Evolutionary conservation across 2,797 vertebrate species (phyloP).

Genomic region (Lagocephalus sceleratus): DNA sequence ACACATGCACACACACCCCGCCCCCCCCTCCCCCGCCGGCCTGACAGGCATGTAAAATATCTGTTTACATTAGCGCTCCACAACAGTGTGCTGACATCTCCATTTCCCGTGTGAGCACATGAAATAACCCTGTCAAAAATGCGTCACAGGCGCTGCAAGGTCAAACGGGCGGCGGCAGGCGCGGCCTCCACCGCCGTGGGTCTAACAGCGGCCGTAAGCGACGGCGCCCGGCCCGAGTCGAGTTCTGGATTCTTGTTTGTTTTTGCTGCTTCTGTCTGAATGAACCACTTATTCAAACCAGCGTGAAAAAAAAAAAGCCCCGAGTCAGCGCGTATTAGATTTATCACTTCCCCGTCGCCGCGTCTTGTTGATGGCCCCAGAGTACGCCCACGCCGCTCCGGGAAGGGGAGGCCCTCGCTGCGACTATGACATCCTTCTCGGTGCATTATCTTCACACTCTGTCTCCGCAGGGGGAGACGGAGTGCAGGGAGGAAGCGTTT

Average conservation of each 20-base stretch:
- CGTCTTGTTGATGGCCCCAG: conserved; percentile 76
- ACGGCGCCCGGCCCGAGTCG: conserved; percentile 15
- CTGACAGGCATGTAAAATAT: conserved; percentile 75
- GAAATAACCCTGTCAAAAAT: conserved; percentile 73
- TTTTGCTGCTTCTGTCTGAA: conserved; percentile 19
- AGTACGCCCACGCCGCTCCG: conserved; percentile 63
- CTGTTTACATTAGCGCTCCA: conserved; percentile 71
- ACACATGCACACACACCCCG: not conserved
- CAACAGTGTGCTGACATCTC: conserved; percentile 66
- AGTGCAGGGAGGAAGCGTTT: conserved; percentile 71
- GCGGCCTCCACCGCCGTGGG: too few relatives aligned
- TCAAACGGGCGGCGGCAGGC: conserved; percentile 43
- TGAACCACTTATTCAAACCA: conserved; percentile 36
- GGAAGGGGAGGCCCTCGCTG: conserved; percentile 63
- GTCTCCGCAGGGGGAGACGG: conserved; percentile 75
- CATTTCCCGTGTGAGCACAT: conserved; percentile 63
- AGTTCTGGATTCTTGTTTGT: conserved; percentile 22
- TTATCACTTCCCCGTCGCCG: conserved; percentile 75
- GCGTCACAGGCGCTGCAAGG: conserved; percentile 64
- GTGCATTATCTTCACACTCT: conserved; percentile 81
- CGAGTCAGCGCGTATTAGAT: conserved; percentile 73
- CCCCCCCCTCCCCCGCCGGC: conserved; percentile 15
- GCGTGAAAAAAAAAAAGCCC: conserved; percentile 22
- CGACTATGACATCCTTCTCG: conserved; percentile 80
- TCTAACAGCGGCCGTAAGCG: too few relatives aligned